These are phyloP conservation scores for Peromyscus maniculatus DNA, from an alignment of 2,113 vertebrate genomes.

Conservation along the genomic window DNA sequence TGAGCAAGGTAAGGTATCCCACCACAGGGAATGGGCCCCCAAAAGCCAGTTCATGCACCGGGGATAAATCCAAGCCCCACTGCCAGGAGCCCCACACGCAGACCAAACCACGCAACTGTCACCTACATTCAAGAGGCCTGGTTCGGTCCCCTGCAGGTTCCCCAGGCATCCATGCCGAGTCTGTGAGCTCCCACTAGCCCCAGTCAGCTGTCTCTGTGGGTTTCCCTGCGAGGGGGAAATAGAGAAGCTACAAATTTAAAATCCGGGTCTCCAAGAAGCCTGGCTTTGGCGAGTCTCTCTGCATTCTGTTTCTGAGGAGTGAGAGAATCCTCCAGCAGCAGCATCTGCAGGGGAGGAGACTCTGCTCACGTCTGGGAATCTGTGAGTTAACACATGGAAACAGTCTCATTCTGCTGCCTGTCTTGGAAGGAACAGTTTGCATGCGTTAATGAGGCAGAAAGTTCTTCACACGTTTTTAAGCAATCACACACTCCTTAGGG, in stretches of 20 bases:
- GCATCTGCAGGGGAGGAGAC: not conserved
- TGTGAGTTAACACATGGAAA: not conserved
- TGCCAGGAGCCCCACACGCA: too few relatives aligned
- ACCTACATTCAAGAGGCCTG: too few relatives aligned
- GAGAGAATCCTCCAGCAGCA: fast-evolving
- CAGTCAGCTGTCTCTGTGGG: too few relatives aligned
- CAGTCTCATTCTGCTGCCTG: not conserved
- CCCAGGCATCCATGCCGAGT: too few relatives aligned
- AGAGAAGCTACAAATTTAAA: not conserved
- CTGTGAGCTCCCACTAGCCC: too few relatives aligned
- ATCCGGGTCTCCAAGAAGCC: not conserved
- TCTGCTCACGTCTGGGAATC: fast-evolving
- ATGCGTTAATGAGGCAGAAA: not conserved
- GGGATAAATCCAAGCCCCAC: too few relatives aligned
- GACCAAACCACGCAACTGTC: too few relatives aligned
- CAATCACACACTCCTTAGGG: not conserved
- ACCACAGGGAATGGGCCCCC: too few relatives aligned
- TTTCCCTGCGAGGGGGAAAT: too few relatives aligned
- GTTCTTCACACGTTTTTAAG: not conserved
- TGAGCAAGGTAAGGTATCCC: too few relatives aligned
- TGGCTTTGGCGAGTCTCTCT: not conserved
- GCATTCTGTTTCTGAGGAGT: not conserved
- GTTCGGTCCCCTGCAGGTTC: too few relatives aligned
- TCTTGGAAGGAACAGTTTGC: not conserved
- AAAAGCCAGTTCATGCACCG: too few relatives aligned